These are phyloP conservation scores for Rhodeus uyekii DNA, from an alignment of 2,797 vertebrate species.

Conservation along the genomic window DNA sequence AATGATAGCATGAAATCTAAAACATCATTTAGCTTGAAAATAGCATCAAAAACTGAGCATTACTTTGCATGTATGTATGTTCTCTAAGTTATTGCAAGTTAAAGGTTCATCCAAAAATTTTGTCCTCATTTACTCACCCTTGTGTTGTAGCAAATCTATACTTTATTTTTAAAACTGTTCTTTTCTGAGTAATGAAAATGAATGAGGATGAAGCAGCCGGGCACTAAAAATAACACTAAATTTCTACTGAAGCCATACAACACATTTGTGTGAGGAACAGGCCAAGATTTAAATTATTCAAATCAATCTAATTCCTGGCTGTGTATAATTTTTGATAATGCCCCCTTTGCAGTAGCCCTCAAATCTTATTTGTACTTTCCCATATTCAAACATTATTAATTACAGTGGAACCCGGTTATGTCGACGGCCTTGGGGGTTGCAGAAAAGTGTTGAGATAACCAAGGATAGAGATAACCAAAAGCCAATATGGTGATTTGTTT, in stretches of 20 bases:
- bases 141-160: neutral
- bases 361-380: neutral
- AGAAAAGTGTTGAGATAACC: too few relatives aligned
- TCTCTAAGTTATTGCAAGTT: neutral
- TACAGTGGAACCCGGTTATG: too few relatives aligned
- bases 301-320: neutral
- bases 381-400: neutral
- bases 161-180: neutral
- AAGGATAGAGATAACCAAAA: too few relatives aligned
- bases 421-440: too few relatives aligned
- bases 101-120: neutral
- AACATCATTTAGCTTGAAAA: conserved; percentile 10
- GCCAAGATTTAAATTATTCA: neutral
- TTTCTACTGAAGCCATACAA: neutral
- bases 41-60: neutral
- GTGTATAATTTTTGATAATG: neutral
- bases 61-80: neutral
- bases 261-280: neutral
- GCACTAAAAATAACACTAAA: neutral
- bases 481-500: too few relatives aligned
- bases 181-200: neutral
- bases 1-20: neutral
- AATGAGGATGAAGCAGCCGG: neutral
- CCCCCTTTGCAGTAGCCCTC: neutral
- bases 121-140: neutral